Conservation (phyloP, 2,888 invertebrate genomes). For the Meliscaeva auricollis region DNA sequence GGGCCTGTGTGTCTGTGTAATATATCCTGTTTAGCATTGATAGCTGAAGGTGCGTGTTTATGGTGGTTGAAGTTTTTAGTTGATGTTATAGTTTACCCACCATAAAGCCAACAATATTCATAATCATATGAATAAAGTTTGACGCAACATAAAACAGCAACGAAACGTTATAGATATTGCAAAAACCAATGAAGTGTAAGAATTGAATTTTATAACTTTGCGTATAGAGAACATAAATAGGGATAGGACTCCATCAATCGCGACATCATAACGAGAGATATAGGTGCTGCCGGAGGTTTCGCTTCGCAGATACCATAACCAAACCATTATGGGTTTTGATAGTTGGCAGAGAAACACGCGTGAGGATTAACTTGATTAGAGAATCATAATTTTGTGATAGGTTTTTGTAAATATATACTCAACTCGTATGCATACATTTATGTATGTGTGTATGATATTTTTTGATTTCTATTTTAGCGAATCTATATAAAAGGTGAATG, state of each 20-base stretch:
- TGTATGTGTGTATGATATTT: no score
- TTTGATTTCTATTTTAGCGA: no score
- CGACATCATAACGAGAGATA: not conserved
- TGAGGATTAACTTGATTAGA: slow-evolving; percentile 60
- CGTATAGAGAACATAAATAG: slow-evolving; percentile 22
- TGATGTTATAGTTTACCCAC: slow-evolving; percentile 28
- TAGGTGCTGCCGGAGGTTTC: not conserved
- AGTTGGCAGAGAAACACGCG: slow-evolving; percentile 8
- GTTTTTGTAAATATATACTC: not conserved
- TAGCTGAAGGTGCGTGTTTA: not conserved
- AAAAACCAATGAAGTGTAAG: slow-evolving; percentile 35
- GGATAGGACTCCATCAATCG: not conserved
- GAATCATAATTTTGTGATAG: slow-evolving; percentile 45
- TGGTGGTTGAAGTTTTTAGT: not conserved
- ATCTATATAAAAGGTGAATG: no score
- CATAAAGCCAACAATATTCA: slow-evolving; percentile 14
- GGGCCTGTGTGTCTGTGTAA: no score
- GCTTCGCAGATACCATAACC: not conserved
- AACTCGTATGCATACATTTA: no score
- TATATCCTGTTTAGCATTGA: slow-evolving; percentile 1
- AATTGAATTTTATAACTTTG: slow-evolving; percentile 66
- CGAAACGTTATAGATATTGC: slow-evolving; percentile 23
- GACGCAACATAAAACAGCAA: slow-evolving; percentile 21
- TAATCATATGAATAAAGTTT: slow-evolving; percentile 36
- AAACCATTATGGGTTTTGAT: not conserved